Evolutionary conservation across 2,797 vertebrate genomes (phyloP).

Genomic region (Eospalax fontanierii): DNA sequence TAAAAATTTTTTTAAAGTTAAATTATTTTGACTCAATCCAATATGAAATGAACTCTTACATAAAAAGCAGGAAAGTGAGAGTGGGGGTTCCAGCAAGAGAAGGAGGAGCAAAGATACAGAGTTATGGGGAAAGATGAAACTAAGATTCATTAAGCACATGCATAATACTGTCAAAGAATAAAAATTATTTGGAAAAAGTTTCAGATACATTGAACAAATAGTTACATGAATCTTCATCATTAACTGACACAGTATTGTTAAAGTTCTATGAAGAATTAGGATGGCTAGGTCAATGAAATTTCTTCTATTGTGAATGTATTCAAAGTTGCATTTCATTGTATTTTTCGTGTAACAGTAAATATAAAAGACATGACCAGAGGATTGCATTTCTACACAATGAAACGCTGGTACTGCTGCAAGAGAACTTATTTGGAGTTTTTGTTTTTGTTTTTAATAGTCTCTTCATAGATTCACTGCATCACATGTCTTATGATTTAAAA

Average conservation of each 20-base stretch:
- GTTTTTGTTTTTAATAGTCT: constrained; percentile 35
- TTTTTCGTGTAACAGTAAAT: not conserved
- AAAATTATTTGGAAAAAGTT: not conserved
- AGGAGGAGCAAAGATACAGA: not conserved
- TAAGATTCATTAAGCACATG: not conserved
- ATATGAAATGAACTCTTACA: not conserved
- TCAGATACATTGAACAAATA: not conserved
- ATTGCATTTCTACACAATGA: constrained; percentile 13
- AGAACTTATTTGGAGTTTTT: not conserved
- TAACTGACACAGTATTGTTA: not conserved
- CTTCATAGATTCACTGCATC: not conserved
- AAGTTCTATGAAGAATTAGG: not conserved
- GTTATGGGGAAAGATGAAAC: not conserved
- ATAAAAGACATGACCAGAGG: not conserved
- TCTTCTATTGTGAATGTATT: not conserved
- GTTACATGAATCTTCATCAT: not conserved
- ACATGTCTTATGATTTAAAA: constrained; percentile 52
- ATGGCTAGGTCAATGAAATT: not conserved
- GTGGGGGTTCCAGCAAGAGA: not conserved
- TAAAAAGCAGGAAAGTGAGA: not conserved
- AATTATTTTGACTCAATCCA: constrained; percentile 41
- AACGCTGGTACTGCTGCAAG: not conserved
- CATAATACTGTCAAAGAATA: not conserved
- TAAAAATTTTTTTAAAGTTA: constrained; percentile 39
- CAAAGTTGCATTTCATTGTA: constrained; percentile 13